Base-by-base conservation (phyloP, 2,113 vertebrate genomes). In the Litocranius walleri region DNA sequence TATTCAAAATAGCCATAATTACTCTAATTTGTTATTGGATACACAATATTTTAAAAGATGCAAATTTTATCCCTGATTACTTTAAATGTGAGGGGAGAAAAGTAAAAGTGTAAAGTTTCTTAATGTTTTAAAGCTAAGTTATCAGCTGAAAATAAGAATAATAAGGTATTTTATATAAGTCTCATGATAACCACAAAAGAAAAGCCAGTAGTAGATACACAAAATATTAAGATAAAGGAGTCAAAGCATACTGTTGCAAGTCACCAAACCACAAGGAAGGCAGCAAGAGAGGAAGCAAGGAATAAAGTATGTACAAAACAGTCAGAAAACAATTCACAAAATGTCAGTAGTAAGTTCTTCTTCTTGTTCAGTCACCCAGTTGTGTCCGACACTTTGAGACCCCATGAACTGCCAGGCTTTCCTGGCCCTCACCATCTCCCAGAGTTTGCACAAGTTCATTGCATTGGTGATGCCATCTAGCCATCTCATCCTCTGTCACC, bases 61-160 rank as follows among this genome's bases (percentile, higher is more conserved):
- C 27, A 19, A 59, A 59, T 86, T 61, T 30, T 64, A 48, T 14
- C 40, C 48, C 13, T 30, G 12, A 54, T 52, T 52, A 88, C 62
- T 33, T 67, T 88, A 71, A 54, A 71, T 71, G 25, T 71, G 23
- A 88, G n/a, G 33, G n/a, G 15, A 16, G 12, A 88, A n/a, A 54
- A 71, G 45, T 88, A 88, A 67, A 67, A 64, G 11, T 50, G 8
- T 54, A 29, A 88, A 36, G 45, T 27, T 67, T 52, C 12, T 88
- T 54, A 19, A 6, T 88, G 74, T 81, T 30, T 88, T 25, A 27
- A 74, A 88, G 64, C 50, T 67, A 88, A 88, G 45, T 88, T 71
- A 71, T 40, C 62, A 88, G 62, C 15, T 30, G 52, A 54, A 88
- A 71, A 88, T 40, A 54, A 11, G 64, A 88, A 52, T 54, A 71